Conservation (phyloP, 2,888 invertebrate genomes). For the Apoda limacodes region DNA sequence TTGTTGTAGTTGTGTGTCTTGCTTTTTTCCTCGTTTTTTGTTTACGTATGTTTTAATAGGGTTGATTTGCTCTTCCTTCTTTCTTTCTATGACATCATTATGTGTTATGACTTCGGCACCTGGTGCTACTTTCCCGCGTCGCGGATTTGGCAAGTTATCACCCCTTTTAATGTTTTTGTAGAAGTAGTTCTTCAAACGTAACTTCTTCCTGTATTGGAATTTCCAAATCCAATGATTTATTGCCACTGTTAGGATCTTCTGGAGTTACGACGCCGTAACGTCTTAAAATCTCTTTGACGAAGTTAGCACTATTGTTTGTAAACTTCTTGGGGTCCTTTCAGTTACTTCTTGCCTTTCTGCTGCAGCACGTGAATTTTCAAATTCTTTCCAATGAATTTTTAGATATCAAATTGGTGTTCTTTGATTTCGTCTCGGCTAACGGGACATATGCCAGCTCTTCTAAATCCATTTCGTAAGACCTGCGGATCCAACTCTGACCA, state of each 20-base stretch:
- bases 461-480: slow-evolving; percentile 21
- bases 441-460: slow-evolving; percentile 24
- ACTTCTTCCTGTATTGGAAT: no score
- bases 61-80: slow-evolving; percentile 16
- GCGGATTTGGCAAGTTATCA: slow-evolving; percentile 11
- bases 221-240: no score
- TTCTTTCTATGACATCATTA: slow-evolving; percentile 16
- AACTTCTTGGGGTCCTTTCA: no score
- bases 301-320: no score
- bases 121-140: slow-evolving; percentile 18
- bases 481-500: slow-evolving; percentile 19
- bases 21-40: slow-evolving; percentile 2
- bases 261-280: no score
- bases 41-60: slow-evolving; percentile 10
- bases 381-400: slow-evolving; percentile 16
- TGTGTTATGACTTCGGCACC: slow-evolving; percentile 22
- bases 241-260: no score
- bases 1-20: slow-evolving; percentile 6
- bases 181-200: slow-evolving; percentile 20
- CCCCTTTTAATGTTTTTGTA: slow-evolving; percentile 18
- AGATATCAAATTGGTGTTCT: slow-evolving; percentile 15
- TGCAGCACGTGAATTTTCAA: no score
- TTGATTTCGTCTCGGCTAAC: slow-evolving; percentile 15
- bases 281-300: no score
- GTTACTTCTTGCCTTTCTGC: no score